Conservation (phyloP, 2,113 vertebrate genomes). For the Centropus bengalensis region DNA sequence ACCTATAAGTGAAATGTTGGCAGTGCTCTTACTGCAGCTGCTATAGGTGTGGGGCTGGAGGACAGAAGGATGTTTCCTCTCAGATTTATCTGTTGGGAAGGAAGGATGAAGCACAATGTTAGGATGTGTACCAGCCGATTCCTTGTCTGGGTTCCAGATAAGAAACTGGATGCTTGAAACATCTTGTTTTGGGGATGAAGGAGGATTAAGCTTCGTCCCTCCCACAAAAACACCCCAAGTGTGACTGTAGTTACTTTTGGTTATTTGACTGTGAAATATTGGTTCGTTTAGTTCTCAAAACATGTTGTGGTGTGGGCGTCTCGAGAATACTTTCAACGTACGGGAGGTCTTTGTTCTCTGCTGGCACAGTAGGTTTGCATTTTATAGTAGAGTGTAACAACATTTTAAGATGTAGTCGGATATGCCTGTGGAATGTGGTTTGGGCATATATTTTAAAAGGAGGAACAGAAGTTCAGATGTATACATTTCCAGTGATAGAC, state of each 20-base stretch:
- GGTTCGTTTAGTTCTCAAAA: background rate
- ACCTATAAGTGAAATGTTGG: accelerated
- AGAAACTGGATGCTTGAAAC: background rate
- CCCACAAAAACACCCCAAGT: background rate
- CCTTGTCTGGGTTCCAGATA: background rate
- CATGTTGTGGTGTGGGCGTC: accelerated
- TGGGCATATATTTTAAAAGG: background rate
- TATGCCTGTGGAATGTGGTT: background rate
- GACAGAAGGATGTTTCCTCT: background rate
- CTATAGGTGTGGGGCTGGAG: background rate
- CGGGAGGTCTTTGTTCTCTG: background rate
- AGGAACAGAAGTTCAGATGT: background rate
- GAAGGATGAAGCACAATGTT: accelerated
- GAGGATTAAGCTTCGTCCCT: background rate
- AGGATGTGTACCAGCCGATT: background rate
- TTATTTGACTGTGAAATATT: background rate
- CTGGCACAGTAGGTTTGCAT: background rate
- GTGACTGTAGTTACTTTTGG: background rate
- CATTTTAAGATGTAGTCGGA: background rate
- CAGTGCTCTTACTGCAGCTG: background rate
- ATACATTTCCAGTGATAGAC: background rate
- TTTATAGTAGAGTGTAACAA: background rate
- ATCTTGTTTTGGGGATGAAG: background rate
- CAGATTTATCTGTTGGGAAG: background rate
- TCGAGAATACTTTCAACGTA: too few relatives aligned